Evolutionary conservation across 1,140 invertebrate genomes (phyloP), one percentile per base, ranked within the genome.

Genomic region (Drosophila sp.): DNA sequence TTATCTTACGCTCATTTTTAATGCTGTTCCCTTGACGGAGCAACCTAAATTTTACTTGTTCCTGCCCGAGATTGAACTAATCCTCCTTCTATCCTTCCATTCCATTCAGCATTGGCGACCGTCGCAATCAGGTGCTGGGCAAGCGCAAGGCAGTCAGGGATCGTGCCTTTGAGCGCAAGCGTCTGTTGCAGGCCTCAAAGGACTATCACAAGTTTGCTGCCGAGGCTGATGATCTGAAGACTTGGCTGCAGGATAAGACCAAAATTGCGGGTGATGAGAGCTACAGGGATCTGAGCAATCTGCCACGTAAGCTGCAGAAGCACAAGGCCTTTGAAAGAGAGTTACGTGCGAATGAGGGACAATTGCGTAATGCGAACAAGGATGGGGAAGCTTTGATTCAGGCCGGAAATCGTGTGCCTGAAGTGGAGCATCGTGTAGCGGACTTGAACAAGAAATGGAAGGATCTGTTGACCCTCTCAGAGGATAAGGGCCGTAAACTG

Each of bases 271-370:
- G 95, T 4, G 98, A 99, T 84, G 97, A 99, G 87, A 98, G 96
- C 57, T 99, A 98, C 90, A 94, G 97, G 25, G 98, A 99, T 87
- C 92, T 99, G 13, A 96, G 94, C 38, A 99, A 99, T 90, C 93
- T 99, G 38, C 97, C 98, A 66, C 94, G 97, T 2, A 99, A 99
- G 92, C 92, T 99, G 2, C 97, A 99, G 92, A 99, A 99, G 90
- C 98, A 99, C 90, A 98, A 99, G 92, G 98, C 98, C 0, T 99
- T 99, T 91, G 98, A 99, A 89, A 94, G 98, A 14, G 99, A 99
- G 91, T 92, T 99, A 5, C 94, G 97, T 38, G 96, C 97, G 0
- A 98, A 98, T 91, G 97, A 98, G 92, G 97, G 97, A 11, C 96
- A 97, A 89, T 92, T 99, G 8, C 92, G 96, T 38, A 95, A 95